Evolutionary conservation across 2,888 invertebrate species (phyloP), one percentile per base, ranked within the genome.

Genomic region (Orthonevra nobilis): DNA sequence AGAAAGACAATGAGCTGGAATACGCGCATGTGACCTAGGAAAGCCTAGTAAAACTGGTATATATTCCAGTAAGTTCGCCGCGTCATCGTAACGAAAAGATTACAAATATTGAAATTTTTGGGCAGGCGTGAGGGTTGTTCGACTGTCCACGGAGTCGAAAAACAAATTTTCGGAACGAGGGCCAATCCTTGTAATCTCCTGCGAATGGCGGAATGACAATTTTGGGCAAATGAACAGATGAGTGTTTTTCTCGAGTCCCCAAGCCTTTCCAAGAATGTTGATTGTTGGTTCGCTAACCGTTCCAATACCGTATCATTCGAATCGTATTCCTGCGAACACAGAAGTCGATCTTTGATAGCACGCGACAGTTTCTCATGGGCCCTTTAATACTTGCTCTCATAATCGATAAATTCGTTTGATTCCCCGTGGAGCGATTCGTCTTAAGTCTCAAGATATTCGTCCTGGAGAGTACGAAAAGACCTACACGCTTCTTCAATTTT

Each of bases 101-200:
- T 73, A 81, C 4, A 81, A 17, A 38, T 77, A 70, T 15, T 81
- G 48, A 26, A 81, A 81, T 28, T 79, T 81, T 1, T 81, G 75
- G 0, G 72, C 68, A 7, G 63, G 15, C 1, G 70, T 66, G 5
- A 79, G 34, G 20, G 38, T 52, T 6, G 26, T 6, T 15, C 58
- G 81, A n/a, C 52, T 56, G n/a, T 68, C 66, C 2, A 79, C 54
- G 14, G 81, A 17, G 10, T 69, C 72, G n/a, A 50, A 38, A 42
- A 75, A 82, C 12, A 79, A 40, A 48, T 82, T n/a, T 73, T n/a
- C 69, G 66, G 14, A 81, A 82, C 6, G 73, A 52, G 1, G 60
- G 77, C 81, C 79, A 82, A 26, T 77, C 68, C 15, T 77, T 81
- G 14, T 70, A 82, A 5, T 60, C 26, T 7, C 81, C 81, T 1